phyloP scores from a whole-genome alignment of 2,113 vertebrate genomes.

The Proteles cristata region DNA sequence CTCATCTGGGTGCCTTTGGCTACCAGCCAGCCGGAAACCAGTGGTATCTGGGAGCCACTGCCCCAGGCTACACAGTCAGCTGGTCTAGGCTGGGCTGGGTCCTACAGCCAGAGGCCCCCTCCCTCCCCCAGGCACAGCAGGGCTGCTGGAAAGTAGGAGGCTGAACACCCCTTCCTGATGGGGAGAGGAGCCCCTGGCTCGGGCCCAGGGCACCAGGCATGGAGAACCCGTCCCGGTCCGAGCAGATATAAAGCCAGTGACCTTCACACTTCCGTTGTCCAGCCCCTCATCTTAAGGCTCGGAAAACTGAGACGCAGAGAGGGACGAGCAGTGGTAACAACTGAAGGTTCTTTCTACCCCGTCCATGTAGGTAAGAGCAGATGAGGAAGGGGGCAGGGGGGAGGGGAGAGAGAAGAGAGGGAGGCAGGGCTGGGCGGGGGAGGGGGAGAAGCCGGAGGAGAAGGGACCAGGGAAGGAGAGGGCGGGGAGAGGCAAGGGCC shows the following conservation, averaged over 20 bases:
- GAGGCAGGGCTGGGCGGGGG: not conserved
- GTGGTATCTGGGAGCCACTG: not conserved
- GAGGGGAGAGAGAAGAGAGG: not conserved
- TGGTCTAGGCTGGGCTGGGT: not conserved
- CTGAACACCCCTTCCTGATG: not conserved
- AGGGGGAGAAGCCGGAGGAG: not conserved
- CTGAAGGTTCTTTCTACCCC: not conserved
- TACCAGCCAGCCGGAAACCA: not conserved
- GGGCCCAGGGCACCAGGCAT: not conserved
- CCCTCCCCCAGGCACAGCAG: not conserved
- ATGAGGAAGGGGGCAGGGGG: too few species aligned
- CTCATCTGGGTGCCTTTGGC: not conserved
- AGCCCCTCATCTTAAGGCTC: not conserved
- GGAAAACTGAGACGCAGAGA: not conserved
- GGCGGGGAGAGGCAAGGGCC: too few species aligned
- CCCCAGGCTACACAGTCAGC: not conserved
- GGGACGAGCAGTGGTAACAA: not conserved
- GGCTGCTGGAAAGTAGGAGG: not conserved
- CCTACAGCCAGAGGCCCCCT: not conserved
- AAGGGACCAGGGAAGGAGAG: fast-evolving
- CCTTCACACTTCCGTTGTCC: not conserved
- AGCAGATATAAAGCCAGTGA: not conserved
- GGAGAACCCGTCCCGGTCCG: not conserved
- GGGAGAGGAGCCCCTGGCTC: too few species aligned
- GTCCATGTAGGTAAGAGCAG: not conserved